phyloP scores from a whole-genome alignment of 1,140 invertebrate genomes.

The Drosophila pallidifrons region DNA sequence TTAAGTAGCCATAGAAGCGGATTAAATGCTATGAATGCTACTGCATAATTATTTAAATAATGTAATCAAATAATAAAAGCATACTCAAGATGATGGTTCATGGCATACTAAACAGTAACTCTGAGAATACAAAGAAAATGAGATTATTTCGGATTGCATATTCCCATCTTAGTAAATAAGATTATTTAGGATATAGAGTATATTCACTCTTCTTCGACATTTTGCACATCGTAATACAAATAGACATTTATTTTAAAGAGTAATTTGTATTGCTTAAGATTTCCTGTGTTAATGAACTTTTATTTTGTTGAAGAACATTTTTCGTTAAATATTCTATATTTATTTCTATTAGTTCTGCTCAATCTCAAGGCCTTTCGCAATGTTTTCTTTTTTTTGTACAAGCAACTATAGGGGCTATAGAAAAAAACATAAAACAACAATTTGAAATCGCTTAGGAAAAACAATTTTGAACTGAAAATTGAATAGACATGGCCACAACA shows the following conservation, averaged over 20 bases:
- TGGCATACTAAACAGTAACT: neutral
- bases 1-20: constrained; percentile 17
- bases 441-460: constrained; percentile 10
- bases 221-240: neutral
- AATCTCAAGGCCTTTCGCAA: constrained; percentile 28
- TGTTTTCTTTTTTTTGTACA: constrained; percentile 9
- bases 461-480: constrained; percentile 8
- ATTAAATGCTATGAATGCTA: constrained; percentile 11
- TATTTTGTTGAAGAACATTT: constrained; percentile 16
- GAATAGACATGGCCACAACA: constrained; percentile 5
- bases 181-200: neutral
- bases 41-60: constrained; percentile 6
- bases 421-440: constrained; percentile 14
- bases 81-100: neutral
- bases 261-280: constrained; percentile 11
- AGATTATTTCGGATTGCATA: neutral
- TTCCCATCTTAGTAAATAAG: neutral
- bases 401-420: constrained; percentile 8
- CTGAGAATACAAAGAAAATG: neutral
- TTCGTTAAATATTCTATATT: constrained; percentile 16
- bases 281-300: constrained; percentile 9
- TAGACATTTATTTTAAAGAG: constrained; percentile 1
- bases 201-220: neutral
- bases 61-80: constrained; percentile 4
- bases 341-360: constrained; percentile 19